Conservation (phyloP, 1,140 invertebrate genomes). For the Ceratina calcarata region DNA sequence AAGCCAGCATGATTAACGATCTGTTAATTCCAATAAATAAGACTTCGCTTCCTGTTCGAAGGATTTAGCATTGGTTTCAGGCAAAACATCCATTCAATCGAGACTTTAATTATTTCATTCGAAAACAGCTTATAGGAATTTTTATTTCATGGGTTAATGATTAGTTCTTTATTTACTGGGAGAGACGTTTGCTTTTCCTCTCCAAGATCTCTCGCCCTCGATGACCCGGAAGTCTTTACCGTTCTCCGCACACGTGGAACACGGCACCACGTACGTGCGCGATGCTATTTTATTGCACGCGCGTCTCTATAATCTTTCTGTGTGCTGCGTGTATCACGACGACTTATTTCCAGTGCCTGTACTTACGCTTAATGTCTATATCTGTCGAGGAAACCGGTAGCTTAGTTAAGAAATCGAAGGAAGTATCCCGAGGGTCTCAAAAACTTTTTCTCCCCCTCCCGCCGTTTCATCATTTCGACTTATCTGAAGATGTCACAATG, state of each 20-base stretch:
- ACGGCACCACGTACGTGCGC: slow-evolving; percentile 27
- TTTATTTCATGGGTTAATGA: too few relatives aligned
- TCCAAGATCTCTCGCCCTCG: slow-evolving; percentile 46
- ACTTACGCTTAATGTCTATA: slow-evolving; percentile 53
- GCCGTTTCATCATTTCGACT: not conserved
- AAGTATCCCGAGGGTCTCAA: not conserved
- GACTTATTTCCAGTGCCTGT: slow-evolving; percentile 42
- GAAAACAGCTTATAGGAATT: too few relatives aligned
- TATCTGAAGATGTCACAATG: not conserved
- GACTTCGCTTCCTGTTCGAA: too few relatives aligned
- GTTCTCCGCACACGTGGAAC: slow-evolving; percentile 33
- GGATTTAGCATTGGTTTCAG: too few relatives aligned
- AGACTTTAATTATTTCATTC: too few relatives aligned
- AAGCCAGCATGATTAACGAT: too few relatives aligned
- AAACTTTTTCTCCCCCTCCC: not conserved
- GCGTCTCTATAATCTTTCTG: slow-evolving; percentile 51
- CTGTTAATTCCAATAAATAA: too few relatives aligned
- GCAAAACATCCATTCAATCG: too few relatives aligned
- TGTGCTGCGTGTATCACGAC: slow-evolving; percentile 10
- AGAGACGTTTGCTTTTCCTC: slow-evolving; percentile 44
- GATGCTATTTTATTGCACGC: slow-evolving; percentile 50
- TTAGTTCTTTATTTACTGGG: not conserved
- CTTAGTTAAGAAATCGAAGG: slow-evolving; percentile 8
- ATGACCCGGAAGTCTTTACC: slow-evolving; percentile 61
- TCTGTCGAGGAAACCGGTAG: slow-evolving; percentile 14